Base-by-base conservation (phyloP, 2,797 vertebrate species). In the Cygnus olor region DNA sequence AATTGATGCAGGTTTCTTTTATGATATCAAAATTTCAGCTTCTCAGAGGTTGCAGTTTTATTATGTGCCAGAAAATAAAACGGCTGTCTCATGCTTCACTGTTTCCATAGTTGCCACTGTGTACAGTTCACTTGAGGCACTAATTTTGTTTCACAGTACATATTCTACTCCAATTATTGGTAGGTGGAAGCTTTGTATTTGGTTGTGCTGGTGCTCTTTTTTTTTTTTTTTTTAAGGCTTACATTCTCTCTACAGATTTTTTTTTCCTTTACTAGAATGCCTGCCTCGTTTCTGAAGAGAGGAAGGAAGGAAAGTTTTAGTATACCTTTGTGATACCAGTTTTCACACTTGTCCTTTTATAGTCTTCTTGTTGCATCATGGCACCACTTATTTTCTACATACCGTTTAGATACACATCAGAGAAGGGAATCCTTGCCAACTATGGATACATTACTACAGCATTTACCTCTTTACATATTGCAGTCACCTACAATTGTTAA, bases 151-250 rank as follows among this genome's bases (percentile, higher is more conserved):
- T n/a, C 38, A 7, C 34, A 36, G 9, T 12, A 68, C 24, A 68
- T 49, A 54, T 36, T 36, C 28, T 11, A 4, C 5, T 18, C n/a
- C 5, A 2, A 8, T n/a, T 3, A 0, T 4, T 22, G 21, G 8
- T n/a, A 16, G 40, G 9, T 65, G 14, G 30, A 16, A 2, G 7
- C 15, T 45, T 58, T 60, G 32, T 25, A 15, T 28, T 17, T 28
- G 21, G 17, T 19, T 27, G 8, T 54, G 51, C 51, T 28, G 11
- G 18, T 13, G 28, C 17, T 56, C 16, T 68, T 34, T 60, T 38
- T 40, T 40, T 40, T 36, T 38, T 47, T 19, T 15, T 24, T 71
- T 73, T 80, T 42, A 66, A 74, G 44, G 61, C 14, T 76, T 79
- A 56, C 2, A 13, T 49, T 89, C 21, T 27, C 5, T 8, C 17